These are phyloP conservation scores for Rhadina sibilatrix DNA, from an alignment of 2,113 vertebrate species.

Conservation along the genomic window DNA sequence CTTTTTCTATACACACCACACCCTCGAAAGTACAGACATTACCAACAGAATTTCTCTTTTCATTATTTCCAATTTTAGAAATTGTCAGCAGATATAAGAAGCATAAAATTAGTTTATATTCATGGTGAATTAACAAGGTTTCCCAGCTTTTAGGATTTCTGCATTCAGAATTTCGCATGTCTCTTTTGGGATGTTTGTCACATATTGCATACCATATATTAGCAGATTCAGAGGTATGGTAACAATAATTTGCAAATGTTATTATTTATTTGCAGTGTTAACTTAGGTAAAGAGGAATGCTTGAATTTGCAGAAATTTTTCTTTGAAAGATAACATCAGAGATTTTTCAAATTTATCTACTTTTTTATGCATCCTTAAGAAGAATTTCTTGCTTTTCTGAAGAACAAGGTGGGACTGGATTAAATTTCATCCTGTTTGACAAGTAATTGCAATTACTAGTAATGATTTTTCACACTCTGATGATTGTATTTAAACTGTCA, in stretches of 20 bases:
- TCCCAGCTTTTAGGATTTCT: not conserved
- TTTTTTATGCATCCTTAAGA: not conserved
- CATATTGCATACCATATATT: not conserved
- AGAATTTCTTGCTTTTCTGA: not conserved
- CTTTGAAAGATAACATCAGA: not conserved
- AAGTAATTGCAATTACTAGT: not conserved
- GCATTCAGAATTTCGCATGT: not conserved
- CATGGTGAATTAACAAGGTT: not conserved
- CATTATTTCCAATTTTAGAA: not conserved
- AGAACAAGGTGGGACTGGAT: not conserved
- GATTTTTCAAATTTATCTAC: not conserved
- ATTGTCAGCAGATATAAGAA: not conserved
- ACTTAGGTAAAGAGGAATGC: not conserved
- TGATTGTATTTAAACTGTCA: not conserved
- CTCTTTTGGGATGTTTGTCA: not conserved
- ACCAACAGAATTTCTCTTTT: not conserved
- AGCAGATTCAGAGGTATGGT: not conserved
- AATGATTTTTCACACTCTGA: not conserved
- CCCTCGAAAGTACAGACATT: not conserved
- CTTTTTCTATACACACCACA: not conserved
- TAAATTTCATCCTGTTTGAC: not conserved
- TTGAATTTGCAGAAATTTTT: not conserved
- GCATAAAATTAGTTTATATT: not conserved
- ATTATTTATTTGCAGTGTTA: not conserved
- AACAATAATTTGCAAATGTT: not conserved